These are phyloP conservation scores for Gallinago solitaria DNA, from an alignment of 2,797 vertebrate species.

Conservation along the genomic window DNA sequence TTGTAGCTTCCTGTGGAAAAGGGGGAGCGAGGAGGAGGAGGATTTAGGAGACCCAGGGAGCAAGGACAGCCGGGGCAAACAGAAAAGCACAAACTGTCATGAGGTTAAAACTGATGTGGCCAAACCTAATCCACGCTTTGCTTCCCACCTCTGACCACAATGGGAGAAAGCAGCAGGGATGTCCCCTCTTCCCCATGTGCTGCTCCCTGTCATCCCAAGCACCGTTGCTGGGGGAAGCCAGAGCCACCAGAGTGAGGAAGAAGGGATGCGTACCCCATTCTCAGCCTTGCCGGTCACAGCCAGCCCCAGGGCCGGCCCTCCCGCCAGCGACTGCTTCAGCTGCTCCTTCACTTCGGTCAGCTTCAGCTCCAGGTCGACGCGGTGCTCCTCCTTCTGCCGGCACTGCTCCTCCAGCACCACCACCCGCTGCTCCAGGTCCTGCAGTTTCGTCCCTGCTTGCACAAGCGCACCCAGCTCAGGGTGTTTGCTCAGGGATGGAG, in stretches of 20 bases:
- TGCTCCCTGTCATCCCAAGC: neutral
- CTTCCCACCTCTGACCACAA: neutral
- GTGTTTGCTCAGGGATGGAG: accelerated
- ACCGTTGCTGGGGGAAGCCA: neutral
- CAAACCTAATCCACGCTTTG: neutral
- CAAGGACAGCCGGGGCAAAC: neutral
- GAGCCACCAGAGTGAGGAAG: accelerated
- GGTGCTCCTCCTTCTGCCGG: conserved; percentile 86
- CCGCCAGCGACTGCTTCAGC: conserved; percentile 92
- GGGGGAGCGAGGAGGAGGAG: neutral
- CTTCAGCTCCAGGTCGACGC: conserved; percentile 91
- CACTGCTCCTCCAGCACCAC: conserved; percentile 86
- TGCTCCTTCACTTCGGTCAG: conserved; percentile 93
- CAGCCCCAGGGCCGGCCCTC: conserved; percentile 85
- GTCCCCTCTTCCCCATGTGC: neutral
- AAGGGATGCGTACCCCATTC: conserved; percentile 72
- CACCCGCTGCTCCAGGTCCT: conserved; percentile 83
- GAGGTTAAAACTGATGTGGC: neutral
- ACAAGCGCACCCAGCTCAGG: neutral
- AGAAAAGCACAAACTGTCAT: too few species aligned
- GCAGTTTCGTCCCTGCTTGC: conserved; percentile 78
- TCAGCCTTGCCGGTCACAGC: conserved; percentile 76
- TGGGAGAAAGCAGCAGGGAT: neutral
- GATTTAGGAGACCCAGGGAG: neutral
- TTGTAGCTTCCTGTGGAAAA: conserved; percentile 65